Evolutionary conservation across 2,797 vertebrate genomes (phyloP).

Genomic region (Xiphophorus birchmanni): DNA sequence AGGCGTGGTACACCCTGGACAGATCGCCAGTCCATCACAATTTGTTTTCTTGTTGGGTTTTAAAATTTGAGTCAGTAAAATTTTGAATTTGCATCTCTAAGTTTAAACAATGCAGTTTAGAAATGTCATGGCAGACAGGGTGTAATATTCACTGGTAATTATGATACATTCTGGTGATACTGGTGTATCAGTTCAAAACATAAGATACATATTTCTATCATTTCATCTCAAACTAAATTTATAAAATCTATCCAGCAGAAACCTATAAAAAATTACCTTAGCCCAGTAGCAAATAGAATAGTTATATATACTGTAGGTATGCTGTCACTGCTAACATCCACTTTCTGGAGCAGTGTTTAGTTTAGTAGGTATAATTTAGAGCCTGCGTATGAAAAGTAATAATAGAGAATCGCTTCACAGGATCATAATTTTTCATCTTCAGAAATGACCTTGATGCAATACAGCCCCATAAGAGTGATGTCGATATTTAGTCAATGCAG

Average conservation of each 20-base stretch:
- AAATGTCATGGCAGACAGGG: conserved; percentile 15
- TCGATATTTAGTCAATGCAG: not conserved
- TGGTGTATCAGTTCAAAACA: conserved; percentile 1
- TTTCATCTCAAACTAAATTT: not conserved
- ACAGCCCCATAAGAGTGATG: conserved; percentile 17
- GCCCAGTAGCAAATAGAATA: conserved; percentile 8
- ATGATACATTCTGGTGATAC: conserved; percentile 3
- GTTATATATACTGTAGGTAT: conserved; percentile 18
- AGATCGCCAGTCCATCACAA: too few species aligned
- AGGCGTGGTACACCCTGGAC: too few species aligned
- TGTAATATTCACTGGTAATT: conserved; percentile 15
- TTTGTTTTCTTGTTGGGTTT: conserved; percentile 20
- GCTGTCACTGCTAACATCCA: conserved; percentile 32
- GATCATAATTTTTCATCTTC: conserved; percentile 13
- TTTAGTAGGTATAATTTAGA: conserved; percentile 46
- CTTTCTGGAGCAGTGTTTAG: conserved; percentile 56
- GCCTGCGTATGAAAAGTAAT: conserved; percentile 59
- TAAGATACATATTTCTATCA: conserved; percentile 1
- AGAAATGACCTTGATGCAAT: conserved; percentile 1
- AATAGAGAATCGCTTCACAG: conserved; percentile 38
- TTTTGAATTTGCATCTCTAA: not conserved
- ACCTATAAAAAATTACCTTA: not conserved
- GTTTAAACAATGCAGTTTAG: conserved; percentile 7
- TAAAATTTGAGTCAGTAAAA: conserved; percentile 12
- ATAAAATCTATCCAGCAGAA: not conserved